Evolutionary conservation across 2,888 invertebrate genomes (phyloP), one percentile per base, ranked within the genome.

Genomic region (Platerodrilus igneus): DNA sequence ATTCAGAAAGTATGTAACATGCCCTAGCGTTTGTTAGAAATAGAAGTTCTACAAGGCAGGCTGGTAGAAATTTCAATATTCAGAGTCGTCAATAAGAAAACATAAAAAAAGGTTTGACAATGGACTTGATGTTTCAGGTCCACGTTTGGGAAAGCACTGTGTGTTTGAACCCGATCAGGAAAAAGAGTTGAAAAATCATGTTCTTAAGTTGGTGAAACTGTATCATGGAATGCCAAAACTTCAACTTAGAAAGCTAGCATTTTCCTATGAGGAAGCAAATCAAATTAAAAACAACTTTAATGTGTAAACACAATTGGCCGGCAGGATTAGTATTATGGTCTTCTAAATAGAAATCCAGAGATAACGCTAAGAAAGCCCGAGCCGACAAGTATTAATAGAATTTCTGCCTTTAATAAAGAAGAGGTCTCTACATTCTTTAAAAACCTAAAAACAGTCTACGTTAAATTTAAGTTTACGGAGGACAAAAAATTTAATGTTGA

Each of bases 101-200:
- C 25, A 41, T 37, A 45, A 45, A 32, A 47, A 38, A 38, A 36
- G 33, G 37, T 47, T 32, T 30, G 41, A 37, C 34, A 13, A 35
- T 41, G 47, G 44, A 30, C 32, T 33, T 27, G 38, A 41, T 35
- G 32, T 47, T 11, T 34, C 22, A 17, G 38, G 33, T 25, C 35
- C 41, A 22, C 39, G 43, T 31, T 27, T 43, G 36, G n/a, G 43
- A 11, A 41, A 37, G 17, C 27, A 36, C 17, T 39, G 35, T 37
- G 34, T 34, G 17, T 34, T 47, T 43, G 30, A 43, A 26, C 26
- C 29, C 29, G 38, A 14, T 7, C 38, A 47, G 40, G 28, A 44
- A 41, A 37, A 22, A 33, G 14, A 23, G 11, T 41, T 48, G 29
- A 44, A 33, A 31, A 31, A 39, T 11, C 39, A 39, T 18, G 27